phyloP scores from a whole-genome alignment of 2,113 vertebrate genomes.

The Balaenoptera acutorostrata region DNA sequence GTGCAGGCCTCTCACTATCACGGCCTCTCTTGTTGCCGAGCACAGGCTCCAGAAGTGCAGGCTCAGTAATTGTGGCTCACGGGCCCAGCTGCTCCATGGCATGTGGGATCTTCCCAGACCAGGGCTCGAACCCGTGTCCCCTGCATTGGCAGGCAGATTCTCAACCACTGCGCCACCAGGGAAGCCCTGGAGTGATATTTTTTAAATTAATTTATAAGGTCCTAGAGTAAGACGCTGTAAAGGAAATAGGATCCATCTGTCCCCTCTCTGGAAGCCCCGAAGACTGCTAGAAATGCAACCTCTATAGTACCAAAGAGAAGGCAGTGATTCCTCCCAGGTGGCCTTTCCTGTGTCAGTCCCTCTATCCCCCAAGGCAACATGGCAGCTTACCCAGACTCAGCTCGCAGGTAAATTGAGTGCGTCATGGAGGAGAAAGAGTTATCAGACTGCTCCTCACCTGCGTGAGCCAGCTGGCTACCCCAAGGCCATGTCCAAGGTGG shows the following conservation, averaged over 20 bases:
- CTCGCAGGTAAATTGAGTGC: neutral
- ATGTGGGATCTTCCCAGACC: no score
- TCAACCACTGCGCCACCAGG: no score
- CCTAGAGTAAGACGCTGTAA: neutral
- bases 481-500: neutral
- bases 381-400: accelerated
- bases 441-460: neutral
- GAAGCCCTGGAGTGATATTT: neutral
- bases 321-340: neutral
- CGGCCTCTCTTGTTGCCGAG: no score
- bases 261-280: neutral
- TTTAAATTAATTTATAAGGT: slow-evolving; percentile 35
- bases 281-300: neutral
- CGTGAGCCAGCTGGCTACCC: neutral
- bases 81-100: no score
- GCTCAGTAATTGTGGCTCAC: no score
- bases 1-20: no score
- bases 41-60: no score
- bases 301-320: neutral
- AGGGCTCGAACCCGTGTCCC: no score
- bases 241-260: neutral
- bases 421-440: accelerated
- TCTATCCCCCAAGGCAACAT: neutral
- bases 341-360: neutral
- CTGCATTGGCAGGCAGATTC: no score